Conservation (phyloP, 92 coral and sea anemone species). For the Paragorgia papillata region DNA sequence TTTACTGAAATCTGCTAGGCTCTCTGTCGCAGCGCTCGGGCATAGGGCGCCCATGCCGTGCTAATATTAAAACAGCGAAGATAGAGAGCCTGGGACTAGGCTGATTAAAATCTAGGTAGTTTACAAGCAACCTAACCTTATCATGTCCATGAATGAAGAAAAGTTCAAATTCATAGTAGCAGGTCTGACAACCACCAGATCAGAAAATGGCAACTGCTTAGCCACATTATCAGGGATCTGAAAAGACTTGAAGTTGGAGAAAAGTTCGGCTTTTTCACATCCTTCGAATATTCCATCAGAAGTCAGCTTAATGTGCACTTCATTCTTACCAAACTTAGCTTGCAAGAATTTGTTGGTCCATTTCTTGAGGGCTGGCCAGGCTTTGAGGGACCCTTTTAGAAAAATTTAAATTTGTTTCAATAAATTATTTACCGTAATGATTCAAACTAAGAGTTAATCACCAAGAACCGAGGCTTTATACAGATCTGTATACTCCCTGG, state of each 20-base stretch:
- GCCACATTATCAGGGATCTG: slow-evolving; percentile 65
- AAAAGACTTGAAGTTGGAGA: slow-evolving; percentile 67
- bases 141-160: slow-evolving; percentile 64
- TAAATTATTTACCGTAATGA: too few species aligned
- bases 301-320: slow-evolving; percentile 75
- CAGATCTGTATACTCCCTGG: too few species aligned
- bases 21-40: too few species aligned
- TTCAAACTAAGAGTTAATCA: too few species aligned
- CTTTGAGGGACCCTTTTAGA: slow-evolving; percentile 63
- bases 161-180: slow-evolving; percentile 73
- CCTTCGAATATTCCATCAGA: slow-evolving; percentile 88
- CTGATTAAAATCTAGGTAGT: too few species aligned
- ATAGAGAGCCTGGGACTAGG: too few species aligned
- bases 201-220: slow-evolving; percentile 72
- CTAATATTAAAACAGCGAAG: too few species aligned
- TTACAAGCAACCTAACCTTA: slow-evolving; percentile 18
- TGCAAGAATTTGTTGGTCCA: slow-evolving; percentile 75
- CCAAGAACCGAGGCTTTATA: too few species aligned
- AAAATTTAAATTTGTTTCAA: neutral
- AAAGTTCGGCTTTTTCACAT: slow-evolving; percentile 69
- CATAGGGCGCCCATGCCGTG: too few species aligned
- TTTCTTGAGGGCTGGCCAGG: slow-evolving; percentile 79
- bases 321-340: slow-evolving; percentile 63
- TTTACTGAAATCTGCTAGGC: too few species aligned
- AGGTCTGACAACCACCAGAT: slow-evolving; percentile 84